Evolutionary conservation across 2,888 invertebrate species (phyloP), one percentile per base, ranked within the genome.

Genomic region (Conchocele bisecta): DNA sequence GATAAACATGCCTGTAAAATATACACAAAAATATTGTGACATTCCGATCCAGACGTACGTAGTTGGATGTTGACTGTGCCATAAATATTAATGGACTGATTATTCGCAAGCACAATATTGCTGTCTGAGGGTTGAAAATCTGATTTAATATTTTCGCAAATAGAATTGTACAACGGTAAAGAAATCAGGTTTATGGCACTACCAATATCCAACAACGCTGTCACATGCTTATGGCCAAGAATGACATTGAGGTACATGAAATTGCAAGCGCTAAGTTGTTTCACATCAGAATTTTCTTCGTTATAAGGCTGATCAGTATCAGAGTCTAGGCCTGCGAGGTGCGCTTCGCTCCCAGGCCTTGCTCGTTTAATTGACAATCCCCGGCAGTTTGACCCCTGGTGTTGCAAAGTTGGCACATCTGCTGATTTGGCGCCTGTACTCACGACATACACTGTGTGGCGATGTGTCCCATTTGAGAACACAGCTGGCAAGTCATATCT

Each of bases 401-500:
- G 22, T 22, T 26, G 17, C 54, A 54, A 22, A 54, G 54, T 37
- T 54, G 39, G 33, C 54, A 54, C 11, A 33, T 54, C n/a, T 26
- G 11, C 3, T 13, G 4, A 31, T 17, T 53, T 5, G 35, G 28
- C 5, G 33, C 35, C 33, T 53, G n/a, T n/a, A n/a, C n/a, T n/a
- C n/a, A n/a, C n/a, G n/a, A n/a, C n/a, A n/a, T n/a, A n/a, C n/a
- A n/a, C n/a, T 31, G 7, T 9, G 29, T 26, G 20, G 57, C 56
- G 11, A 11, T 13, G 20, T 56, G 58, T 28, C 58, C 58, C 28
- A 11, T 46, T 20, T 66, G 51, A 17, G 39, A 20, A 51, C 66
- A 66, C 7, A 66, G 20, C 28, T 66, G 66, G 28, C 58, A 66
- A 6, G 22, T 11, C 11, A 20, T 28, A 15, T 22, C 22, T 33